Conservation (phyloP, 1,140 invertebrate species). For the Trissolcus basalis region DNA sequence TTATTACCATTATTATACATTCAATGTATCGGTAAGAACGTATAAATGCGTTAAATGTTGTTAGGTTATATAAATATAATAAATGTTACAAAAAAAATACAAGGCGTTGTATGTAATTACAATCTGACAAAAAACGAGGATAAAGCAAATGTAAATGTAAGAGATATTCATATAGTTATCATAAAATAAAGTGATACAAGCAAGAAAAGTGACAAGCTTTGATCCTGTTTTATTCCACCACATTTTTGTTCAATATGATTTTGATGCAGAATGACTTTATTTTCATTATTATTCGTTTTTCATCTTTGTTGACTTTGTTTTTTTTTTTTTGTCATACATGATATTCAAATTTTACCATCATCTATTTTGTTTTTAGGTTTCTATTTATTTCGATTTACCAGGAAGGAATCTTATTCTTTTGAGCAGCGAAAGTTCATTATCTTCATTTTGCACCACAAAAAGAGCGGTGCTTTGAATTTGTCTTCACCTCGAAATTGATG, state of each 20-base stretch:
- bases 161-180: conserved; percentile 61
- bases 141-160: conserved; percentile 59
- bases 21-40: conserved; percentile 56
- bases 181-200: conserved; percentile 59
- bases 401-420: too few species aligned
- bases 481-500: conserved; percentile 15
- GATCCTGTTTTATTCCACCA: background rate
- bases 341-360: too few species aligned
- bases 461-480: background rate
- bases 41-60: conserved; percentile 72
- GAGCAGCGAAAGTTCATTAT: too few species aligned
- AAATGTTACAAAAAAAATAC: conserved; percentile 68
- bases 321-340: too few species aligned
- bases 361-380: too few species aligned
- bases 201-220: background rate
- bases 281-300: too few species aligned
- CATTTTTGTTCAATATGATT: too few species aligned
- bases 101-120: conserved; percentile 72
- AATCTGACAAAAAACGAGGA: conserved; percentile 56
- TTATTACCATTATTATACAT: conserved; percentile 45
- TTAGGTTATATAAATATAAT: conserved; percentile 75
- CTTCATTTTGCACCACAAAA: background rate
- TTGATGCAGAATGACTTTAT: background rate
- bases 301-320: too few species aligned
- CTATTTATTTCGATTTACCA: too few species aligned